Conservation (phyloP, 2,888 invertebrate genomes). For the Drosophila histrio region DNA sequence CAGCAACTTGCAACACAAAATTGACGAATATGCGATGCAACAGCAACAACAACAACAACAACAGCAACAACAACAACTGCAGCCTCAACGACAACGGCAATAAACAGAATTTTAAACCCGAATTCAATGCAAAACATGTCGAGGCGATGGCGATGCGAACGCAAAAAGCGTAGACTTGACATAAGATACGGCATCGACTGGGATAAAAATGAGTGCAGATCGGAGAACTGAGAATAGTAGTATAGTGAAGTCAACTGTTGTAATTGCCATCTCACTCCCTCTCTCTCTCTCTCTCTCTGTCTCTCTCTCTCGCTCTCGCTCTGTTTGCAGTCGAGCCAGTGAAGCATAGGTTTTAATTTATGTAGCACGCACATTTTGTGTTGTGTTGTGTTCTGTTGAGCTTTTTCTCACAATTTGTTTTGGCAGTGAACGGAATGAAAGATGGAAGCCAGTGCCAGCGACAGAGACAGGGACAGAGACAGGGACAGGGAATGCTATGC, state of each 20-base stretch:
- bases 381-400: slow-evolving; percentile 60
- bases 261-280: slow-evolving; percentile 13
- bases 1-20: slow-evolving; percentile 59
- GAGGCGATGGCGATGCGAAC: slow-evolving; percentile 35
- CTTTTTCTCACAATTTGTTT: slow-evolving; percentile 78
- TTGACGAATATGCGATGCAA: slow-evolving; percentile 70
- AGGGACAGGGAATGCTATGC: slow-evolving; percentile 49
- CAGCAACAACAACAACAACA: slow-evolving; percentile 34
- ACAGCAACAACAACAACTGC: slow-evolving; percentile 30
- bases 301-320: neutral
- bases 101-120: slow-evolving; percentile 77
- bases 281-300: slow-evolving; percentile 4
- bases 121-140: slow-evolving; percentile 78
- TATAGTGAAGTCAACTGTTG: slow-evolving; percentile 31
- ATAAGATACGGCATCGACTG: slow-evolving; percentile 71
- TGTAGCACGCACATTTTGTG: slow-evolving; percentile 79
- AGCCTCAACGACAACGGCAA: slow-evolving; percentile 39
- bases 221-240: slow-evolving; percentile 27
- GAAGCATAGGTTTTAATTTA: slow-evolving; percentile 79
- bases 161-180: slow-evolving; percentile 69
- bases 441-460: slow-evolving; percentile 20
- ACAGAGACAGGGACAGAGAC: slow-evolving; percentile 27
- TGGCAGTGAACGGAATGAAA: slow-evolving; percentile 64
- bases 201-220: slow-evolving; percentile 49
- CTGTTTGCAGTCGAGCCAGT: slow-evolving; percentile 51